phyloP scores from a whole-genome alignment of 2,797 vertebrate genomes.

The Channa striata region DNA sequence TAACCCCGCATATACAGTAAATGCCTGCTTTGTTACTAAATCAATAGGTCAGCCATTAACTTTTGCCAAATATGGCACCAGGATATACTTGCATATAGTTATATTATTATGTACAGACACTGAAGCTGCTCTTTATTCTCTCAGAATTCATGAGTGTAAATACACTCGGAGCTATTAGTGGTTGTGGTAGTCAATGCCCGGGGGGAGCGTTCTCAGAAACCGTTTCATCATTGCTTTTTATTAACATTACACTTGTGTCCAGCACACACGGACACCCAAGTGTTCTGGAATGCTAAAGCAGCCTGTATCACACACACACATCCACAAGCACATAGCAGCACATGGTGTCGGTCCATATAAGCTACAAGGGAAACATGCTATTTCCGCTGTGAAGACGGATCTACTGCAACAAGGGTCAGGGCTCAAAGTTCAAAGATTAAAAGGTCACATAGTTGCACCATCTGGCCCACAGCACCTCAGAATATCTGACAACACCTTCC shows the following conservation, averaged over 20 bases:
- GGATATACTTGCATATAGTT: slow-evolving; percentile 25
- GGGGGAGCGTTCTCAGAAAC: slow-evolving; percentile 33
- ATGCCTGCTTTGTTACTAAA: slow-evolving; percentile 43
- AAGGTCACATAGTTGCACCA: slow-evolving; percentile 67
- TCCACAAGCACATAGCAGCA: slow-evolving; percentile 1
- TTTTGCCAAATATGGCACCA: slow-evolving; percentile 46
- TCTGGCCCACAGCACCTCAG: slow-evolving; percentile 56
- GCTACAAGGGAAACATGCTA: slow-evolving; percentile 60
- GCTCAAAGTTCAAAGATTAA: slow-evolving; percentile 66
- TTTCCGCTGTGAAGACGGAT: slow-evolving; percentile 61
- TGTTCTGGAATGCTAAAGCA: too few species aligned
- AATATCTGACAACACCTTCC: slow-evolving; percentile 50
- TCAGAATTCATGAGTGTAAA: slow-evolving; percentile 19
- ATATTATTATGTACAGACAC: slow-evolving; percentile 6
- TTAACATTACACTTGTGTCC: slow-evolving; percentile 48
- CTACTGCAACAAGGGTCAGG: slow-evolving; percentile 56
- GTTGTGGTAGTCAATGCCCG: slow-evolving; percentile 14
- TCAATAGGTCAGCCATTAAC: slow-evolving; percentile 70
- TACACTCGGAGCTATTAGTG: slow-evolving; percentile 20
- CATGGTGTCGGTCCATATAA: slow-evolving; percentile 34
- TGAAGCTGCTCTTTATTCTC: slow-evolving; percentile 16
- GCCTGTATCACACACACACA: background rate
- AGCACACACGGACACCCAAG: slow-evolving; percentile 27
- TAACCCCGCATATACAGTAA: slow-evolving; percentile 38
- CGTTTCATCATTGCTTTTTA: slow-evolving; percentile 43